Base-by-base conservation (phyloP, 1,140 invertebrate species). In the Brachionus asplanchnoidis region DNA sequence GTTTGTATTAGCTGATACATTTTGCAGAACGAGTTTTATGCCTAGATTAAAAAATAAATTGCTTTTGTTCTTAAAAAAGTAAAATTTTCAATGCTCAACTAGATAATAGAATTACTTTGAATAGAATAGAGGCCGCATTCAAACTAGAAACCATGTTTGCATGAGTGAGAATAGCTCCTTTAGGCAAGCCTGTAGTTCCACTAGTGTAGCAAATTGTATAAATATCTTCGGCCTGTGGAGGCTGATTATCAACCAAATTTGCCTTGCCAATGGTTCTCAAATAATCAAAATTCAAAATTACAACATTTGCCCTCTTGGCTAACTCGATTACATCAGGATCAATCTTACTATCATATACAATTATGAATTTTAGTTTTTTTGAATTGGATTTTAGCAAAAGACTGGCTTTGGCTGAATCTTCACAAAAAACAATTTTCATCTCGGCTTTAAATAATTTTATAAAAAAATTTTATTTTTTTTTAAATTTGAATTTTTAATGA, bases 181-280 rank as follows among this genome's bases (percentile, higher is more conserved):
- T 98, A 0, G 97, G 97, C 23, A 50, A 94, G 46, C 97, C 97
- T 12, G 97, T 98, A 9, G 97, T 98, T 1, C 97, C 97, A 12
- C 95, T 97, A 0, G 97, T 98, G 89, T 98, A 98, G 89, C 95
- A 97, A 86, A 98, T 94, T 26, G 95, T 96, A 88, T 94, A 95
- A 4, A 98, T 89, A 89, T 97, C 95, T 44, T 93, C 92, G 7
- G 94, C 8, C 7, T 65, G 26, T 92, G 87, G 92, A 92, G 4
- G 96, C 95, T 14, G 20, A 9, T 26, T 11, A n/a, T 46, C 40
- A 26, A 40, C 28, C 28, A 28, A 36, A 28, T 42, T 84, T 14
- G 36, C n/a, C 14, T 44, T 23, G 5, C 66, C 83, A 50, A 84
- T 12, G 14, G 14, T 56, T n/a, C 36, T 65, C 20, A 77, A 20